These are phyloP conservation scores for Cyphomyrus discorhynchus DNA, from an alignment of 2,113 vertebrate genomes.

Conservation along the genomic window DNA sequence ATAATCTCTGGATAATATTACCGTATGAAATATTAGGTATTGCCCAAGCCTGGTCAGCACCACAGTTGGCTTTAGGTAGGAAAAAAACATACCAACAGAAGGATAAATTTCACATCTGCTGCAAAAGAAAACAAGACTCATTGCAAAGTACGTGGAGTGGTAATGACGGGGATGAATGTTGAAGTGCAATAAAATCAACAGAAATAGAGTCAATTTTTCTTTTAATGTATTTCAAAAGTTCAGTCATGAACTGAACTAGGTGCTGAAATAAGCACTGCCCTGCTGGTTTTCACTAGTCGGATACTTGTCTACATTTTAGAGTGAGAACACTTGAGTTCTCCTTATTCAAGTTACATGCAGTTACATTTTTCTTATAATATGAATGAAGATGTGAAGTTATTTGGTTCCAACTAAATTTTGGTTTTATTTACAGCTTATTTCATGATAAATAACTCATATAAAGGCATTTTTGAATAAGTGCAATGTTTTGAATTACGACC, in stretches of 20 bases:
- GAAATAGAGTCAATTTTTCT: background rate
- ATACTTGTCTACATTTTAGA: background rate
- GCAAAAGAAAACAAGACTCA: background rate
- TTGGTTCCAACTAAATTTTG: background rate
- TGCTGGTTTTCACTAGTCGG: background rate
- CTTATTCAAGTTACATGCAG: background rate
- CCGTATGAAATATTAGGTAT: background rate
- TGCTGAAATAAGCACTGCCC: background rate
- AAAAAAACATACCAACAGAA: background rate
- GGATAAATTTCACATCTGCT: background rate
- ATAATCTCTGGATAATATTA: background rate
- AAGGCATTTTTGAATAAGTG: background rate
- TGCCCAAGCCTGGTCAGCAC: background rate
- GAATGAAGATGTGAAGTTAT: background rate
- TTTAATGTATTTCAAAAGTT: background rate
- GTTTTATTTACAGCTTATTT: background rate
- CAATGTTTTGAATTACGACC: background rate
- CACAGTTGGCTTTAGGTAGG: background rate
- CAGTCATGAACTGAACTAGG: background rate
- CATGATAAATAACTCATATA: background rate
- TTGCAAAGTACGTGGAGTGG: background rate
- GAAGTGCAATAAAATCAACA: background rate
- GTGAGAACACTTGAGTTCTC: background rate
- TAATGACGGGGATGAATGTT: background rate
- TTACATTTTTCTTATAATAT: background rate